These are phyloP conservation scores for Leptopilina clavipes DNA, from an alignment of 1,140 invertebrate genomes.

Conservation along the genomic window DNA sequence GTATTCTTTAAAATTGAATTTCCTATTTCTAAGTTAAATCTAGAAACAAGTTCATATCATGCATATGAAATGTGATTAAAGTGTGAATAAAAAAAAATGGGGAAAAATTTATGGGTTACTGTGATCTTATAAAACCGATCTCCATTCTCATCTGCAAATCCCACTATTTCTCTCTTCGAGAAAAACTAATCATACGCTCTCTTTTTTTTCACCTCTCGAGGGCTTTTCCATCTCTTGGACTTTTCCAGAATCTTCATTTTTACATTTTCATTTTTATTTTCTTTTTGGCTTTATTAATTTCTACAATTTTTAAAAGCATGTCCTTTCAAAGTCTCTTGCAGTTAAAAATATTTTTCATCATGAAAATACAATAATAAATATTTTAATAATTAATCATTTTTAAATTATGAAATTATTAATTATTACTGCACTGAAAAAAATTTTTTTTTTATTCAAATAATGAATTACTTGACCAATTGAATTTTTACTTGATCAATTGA, in stretches of 20 bases:
- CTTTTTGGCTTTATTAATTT: conserved; percentile 3
- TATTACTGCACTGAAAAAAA: no score
- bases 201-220: not conserved
- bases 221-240: not conserved
- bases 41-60: conserved; percentile 37
- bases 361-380: no score
- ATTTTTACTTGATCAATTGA: no score
- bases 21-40: no score
- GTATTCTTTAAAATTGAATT: no score
- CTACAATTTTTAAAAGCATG: not conserved
- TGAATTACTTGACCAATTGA: no score
- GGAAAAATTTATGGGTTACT: conserved; percentile 42
- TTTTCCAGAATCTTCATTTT: not conserved
- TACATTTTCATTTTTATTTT: not conserved
- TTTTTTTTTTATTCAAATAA: no score
- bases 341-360: no score
- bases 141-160: conserved; percentile 29
- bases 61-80: conserved; percentile 54
- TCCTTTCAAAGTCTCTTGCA: not conserved
- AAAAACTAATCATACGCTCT: conserved; percentile 45
- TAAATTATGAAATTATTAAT: no score
- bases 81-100: conserved; percentile 44
- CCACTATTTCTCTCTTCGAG: conserved; percentile 38
- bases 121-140: conserved; percentile 44
- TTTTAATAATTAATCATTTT: no score